These are phyloP conservation scores for Molossus molossus DNA, from an alignment of 2,797 vertebrate genomes.

Conservation along the genomic window DNA sequence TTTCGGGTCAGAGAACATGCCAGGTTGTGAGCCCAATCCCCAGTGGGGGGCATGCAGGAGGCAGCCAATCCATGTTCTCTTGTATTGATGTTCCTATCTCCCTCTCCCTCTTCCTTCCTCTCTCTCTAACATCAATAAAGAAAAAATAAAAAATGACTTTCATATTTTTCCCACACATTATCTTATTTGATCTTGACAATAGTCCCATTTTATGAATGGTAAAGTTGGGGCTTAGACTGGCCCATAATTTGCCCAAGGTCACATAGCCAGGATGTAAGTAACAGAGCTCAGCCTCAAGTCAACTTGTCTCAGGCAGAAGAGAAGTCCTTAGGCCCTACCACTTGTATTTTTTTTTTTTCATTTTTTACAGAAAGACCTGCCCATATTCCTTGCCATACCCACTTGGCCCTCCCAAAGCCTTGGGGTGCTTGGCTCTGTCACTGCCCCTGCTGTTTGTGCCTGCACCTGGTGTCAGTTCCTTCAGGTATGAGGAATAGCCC, in stretches of 20 bases:
- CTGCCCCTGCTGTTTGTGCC: constrained; percentile 81
- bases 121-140: too few species aligned
- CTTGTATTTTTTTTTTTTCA: constrained; percentile 29
- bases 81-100: too few species aligned
- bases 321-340: background rate
- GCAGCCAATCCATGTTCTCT: too few species aligned
- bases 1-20: too few species aligned
- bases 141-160: background rate
- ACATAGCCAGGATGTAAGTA: background rate
- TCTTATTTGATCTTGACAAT: background rate
- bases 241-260: background rate
- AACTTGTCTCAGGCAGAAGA: background rate
- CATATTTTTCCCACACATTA: background rate
- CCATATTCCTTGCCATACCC: background rate
- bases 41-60: too few species aligned
- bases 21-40: too few species aligned
- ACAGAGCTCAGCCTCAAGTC: constrained; percentile 30
- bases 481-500: constrained; percentile 80
- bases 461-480: constrained; percentile 75
- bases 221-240: background rate
- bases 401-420: constrained; percentile 65
- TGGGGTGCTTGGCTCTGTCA: constrained; percentile 57
- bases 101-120: too few species aligned
- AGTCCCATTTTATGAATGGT: constrained; percentile 12
- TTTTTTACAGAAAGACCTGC: constrained; percentile 58